These are phyloP conservation scores for Amitus sp. DNA, from an alignment of 2,888 invertebrate genomes.

Conservation along the genomic window DNA sequence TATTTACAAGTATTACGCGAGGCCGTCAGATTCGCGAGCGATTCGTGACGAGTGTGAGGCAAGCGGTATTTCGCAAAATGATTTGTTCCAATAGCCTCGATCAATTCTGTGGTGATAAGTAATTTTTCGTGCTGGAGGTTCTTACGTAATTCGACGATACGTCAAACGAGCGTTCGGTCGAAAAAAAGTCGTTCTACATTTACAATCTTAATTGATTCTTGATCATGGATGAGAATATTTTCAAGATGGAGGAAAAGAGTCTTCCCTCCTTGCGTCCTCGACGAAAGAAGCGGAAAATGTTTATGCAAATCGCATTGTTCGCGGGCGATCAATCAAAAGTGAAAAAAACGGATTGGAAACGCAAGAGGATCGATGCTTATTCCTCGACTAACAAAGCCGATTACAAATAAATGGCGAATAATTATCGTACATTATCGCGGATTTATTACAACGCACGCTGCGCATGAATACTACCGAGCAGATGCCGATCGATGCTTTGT, in stretches of 20 bases:
- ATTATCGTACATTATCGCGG: constrained; percentile 39
- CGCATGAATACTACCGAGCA: constrained; percentile 42
- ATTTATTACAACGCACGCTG: constrained; percentile 33
- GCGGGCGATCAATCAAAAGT: neutral
- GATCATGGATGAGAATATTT: too few species aligned
- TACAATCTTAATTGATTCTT: too few species aligned
- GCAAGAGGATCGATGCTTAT: constrained; percentile 21
- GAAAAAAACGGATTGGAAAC: constrained; percentile 9
- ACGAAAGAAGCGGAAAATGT: neutral
- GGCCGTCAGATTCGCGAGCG: constrained; percentile 33
- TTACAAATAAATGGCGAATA: constrained; percentile 38
- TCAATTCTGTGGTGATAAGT: too few species aligned
- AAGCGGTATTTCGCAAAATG: constrained; percentile 37
- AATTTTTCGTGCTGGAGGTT: neutral
- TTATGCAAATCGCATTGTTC: neutral
- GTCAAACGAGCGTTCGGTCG: neutral
- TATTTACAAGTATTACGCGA: constrained; percentile 38
- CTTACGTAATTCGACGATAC: neutral
- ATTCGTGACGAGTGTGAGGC: constrained; percentile 28
- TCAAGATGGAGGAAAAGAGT: too few species aligned
- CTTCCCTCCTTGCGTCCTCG: too few species aligned
- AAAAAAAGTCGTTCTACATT: too few species aligned
- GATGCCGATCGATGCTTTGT: constrained; percentile 52
- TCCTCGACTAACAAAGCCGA: constrained; percentile 31
- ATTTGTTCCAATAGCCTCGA: constrained; percentile 39